Evolutionary conservation across 2,888 invertebrate genomes (phyloP).

Genomic region (Orthonychiurus folsomi): DNA sequence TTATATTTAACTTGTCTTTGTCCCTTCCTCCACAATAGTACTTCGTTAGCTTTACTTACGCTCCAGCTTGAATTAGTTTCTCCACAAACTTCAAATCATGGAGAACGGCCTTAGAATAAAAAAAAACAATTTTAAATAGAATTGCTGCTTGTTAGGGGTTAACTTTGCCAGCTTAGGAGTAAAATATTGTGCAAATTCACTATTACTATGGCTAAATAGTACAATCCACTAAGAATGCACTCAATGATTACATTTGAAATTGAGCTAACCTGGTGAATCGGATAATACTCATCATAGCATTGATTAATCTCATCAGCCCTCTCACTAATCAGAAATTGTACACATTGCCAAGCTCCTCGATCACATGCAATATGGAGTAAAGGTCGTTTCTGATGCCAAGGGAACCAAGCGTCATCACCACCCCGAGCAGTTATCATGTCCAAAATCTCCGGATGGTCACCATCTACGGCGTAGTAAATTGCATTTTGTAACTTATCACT

Average conservation of each 20-base stretch:
- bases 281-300: constrained; percentile 65
- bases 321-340: constrained; percentile 57
- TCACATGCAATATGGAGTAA: constrained; percentile 61
- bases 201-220: too few relatives aligned
- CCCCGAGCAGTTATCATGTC: constrained; percentile 58
- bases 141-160: too few relatives aligned
- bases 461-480: constrained; percentile 62
- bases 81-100: constrained; percentile 63
- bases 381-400: constrained; percentile 49
- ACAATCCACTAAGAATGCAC: too few relatives aligned
- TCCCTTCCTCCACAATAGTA: too few relatives aligned
- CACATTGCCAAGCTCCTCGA: constrained; percentile 62
- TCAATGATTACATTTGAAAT: too few relatives aligned
- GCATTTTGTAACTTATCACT: constrained; percentile 58
- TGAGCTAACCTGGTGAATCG: constrained; percentile 58
- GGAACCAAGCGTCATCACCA: constrained; percentile 58
- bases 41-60: too few relatives aligned
- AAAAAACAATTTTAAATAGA: constrained; percentile 1
- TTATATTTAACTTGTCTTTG: background rate
- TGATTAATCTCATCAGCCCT: constrained; percentile 61
- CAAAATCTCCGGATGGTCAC: constrained; percentile 58
- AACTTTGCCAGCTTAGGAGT: too few relatives aligned
- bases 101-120: constrained; percentile 49
- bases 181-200: too few relatives aligned
- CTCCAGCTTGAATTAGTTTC: constrained; percentile 46